Conservation (phyloP, 2,797 vertebrate genomes). For the Sebastiscus tertius region DNA sequence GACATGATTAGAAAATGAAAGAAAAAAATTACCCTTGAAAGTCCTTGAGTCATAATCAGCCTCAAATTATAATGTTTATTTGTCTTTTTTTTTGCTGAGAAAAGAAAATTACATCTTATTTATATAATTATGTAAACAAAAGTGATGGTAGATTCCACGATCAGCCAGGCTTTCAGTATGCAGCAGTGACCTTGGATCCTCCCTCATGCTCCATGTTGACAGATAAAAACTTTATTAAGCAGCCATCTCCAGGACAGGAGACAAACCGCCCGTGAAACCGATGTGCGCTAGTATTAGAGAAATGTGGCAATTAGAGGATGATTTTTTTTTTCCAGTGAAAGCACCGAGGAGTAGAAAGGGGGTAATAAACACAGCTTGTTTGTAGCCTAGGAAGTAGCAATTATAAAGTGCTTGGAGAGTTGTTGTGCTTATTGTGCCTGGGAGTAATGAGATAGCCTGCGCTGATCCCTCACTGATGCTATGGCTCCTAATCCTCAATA, state of each 20-base stretch:
- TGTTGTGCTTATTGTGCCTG: constrained; percentile 70
- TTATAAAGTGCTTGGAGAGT: constrained; percentile 78
- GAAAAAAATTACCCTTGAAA: constrained; percentile 72
- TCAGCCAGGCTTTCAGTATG: constrained; percentile 50
- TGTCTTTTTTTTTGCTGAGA: constrained; percentile 54
- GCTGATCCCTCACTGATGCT: constrained; percentile 81
- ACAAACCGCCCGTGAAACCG: constrained; percentile 71
- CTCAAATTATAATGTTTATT: constrained; percentile 77
- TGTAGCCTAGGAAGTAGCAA: constrained; percentile 76
- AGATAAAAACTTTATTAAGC: constrained; percentile 82
- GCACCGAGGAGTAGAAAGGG: constrained; percentile 49
- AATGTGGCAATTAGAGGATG: constrained; percentile 79
- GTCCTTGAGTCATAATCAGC: constrained; percentile 81
- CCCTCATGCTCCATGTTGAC: constrained; percentile 62
- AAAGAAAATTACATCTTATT: constrained; percentile 71
- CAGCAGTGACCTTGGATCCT: constrained; percentile 76
- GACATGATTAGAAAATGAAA: constrained; percentile 75
- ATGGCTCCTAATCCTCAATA: constrained; percentile 73
- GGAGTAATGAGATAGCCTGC: constrained; percentile 78
- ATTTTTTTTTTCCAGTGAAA: constrained; percentile 62
- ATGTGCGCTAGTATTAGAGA: constrained; percentile 63
- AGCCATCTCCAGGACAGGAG: constrained; percentile 61
- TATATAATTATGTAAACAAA: constrained; percentile 82
- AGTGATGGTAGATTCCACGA: constrained; percentile 53
- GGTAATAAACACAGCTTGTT: constrained; percentile 79